These are phyloP conservation scores for Rhynchophorus ferrugineus DNA, from an alignment of 1,140 invertebrate species.

Conservation along the genomic window DNA sequence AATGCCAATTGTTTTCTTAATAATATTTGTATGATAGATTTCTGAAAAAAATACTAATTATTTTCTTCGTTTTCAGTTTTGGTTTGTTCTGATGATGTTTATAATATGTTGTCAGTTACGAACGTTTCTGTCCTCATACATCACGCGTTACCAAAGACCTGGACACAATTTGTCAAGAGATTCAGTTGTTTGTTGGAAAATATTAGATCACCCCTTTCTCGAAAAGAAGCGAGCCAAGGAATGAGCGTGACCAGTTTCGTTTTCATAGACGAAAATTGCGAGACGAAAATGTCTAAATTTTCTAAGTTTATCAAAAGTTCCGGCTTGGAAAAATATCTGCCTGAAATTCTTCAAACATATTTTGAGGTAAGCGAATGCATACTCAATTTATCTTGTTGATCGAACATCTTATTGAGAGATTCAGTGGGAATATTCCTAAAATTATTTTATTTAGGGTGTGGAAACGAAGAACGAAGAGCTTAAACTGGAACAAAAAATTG, in stretches of 20 bases:
- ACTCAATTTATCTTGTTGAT: no score
- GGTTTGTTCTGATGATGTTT: constrained; percentile 32
- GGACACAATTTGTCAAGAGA: constrained; percentile 31
- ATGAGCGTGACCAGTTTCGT: constrained; percentile 21
- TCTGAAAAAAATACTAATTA: no score
- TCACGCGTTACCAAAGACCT: constrained; percentile 32
- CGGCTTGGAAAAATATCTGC: constrained; percentile 19
- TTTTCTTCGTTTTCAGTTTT: constrained; percentile 34
- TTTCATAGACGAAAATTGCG: constrained; percentile 32
- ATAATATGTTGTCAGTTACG: constrained; percentile 25
- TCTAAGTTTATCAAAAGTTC: constrained; percentile 22
- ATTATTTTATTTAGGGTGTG: constrained; percentile 18
- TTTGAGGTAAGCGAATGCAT: constrained; percentile 22
- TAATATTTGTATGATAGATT: no score
- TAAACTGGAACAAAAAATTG: constrained; percentile 22
- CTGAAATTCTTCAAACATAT: constrained; percentile 17
- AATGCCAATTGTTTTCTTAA: no score
- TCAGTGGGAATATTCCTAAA: constrained; percentile 4
- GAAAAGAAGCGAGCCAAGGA: constrained; percentile 14
- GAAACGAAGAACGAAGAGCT: constrained; percentile 20
- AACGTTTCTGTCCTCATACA: constrained; percentile 29
- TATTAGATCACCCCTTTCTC: constrained; percentile 25
- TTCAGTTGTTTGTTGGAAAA: constrained; percentile 32
- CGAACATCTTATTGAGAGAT: no score
- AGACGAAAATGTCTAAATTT: constrained; percentile 25